Evolutionary conservation across 2,888 invertebrate species (phyloP), one percentile per base, ranked within the genome.

Genomic region (Nudaria mundana): DNA sequence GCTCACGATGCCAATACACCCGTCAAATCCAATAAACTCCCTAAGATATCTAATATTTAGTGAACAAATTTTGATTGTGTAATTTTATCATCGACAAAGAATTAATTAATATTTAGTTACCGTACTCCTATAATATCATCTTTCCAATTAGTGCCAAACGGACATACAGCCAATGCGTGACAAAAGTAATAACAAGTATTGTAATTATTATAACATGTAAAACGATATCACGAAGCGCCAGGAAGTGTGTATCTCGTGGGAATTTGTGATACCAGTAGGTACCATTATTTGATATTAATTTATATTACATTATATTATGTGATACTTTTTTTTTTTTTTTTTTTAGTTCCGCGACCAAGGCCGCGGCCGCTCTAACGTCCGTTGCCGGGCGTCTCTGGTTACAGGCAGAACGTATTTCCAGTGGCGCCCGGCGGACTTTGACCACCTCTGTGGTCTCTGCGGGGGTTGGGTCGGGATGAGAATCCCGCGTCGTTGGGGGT

Each of bases 241-340:
- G 31, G 23, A 32, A 44, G 53, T 40, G 44, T 33, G 46, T 58
- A 59, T 54, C 48, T 48, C 59, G 59, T 59, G 59, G 49, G 59
- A 56, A 56, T 44, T 25, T 32, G 26, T 38, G 39, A 40, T 53
- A 46, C 32, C 49, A 50, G n/a, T n/a, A n/a, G n/a, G n/a, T n/a
- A n/a, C n/a, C n/a, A n/a, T n/a, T n/a, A n/a, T n/a, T n/a, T n/a
- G n/a, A n/a, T n/a, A n/a, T n/a, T n/a, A 44, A 47, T 46, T 51
- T 30, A 42, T 14, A 30, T 37, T 31, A 22, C 3, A n/a, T 20
- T 31, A 31, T n/a, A n/a, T n/a, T n/a, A n/a, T n/a, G n/a, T n/a
- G n/a, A n/a, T n/a, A n/a, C n/a, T n/a, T n/a, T n/a, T n/a, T n/a
- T n/a, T n/a, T n/a, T n/a, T n/a, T n/a, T n/a, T n/a, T n/a, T n/a